These are phyloP conservation scores for Halcyon senegalensis DNA, from an alignment of 2,113 vertebrate species.

Conservation along the genomic window DNA sequence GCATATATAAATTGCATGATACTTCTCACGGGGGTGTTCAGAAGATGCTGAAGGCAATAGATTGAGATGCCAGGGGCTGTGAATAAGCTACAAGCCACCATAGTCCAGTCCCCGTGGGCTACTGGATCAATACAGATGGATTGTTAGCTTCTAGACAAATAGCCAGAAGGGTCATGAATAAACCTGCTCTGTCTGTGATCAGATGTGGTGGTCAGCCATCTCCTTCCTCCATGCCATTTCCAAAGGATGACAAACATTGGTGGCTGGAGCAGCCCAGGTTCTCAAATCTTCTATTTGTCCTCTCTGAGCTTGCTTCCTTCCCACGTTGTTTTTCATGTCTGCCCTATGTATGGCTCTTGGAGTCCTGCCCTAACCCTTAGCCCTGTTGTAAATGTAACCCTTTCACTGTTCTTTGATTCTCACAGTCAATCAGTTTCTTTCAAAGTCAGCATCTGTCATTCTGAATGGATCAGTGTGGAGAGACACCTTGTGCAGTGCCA, in stretches of 20 bases:
- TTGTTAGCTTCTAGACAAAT: not conserved
- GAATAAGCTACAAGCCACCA: not conserved
- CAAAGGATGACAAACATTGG: not conserved
- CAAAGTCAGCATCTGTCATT: not conserved
- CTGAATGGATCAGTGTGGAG: accelerated
- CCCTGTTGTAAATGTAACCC: not conserved
- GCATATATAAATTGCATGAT: not conserved
- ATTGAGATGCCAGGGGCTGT: not conserved
- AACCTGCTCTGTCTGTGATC: not conserved
- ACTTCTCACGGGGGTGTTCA: not conserved
- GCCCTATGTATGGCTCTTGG: not conserved
- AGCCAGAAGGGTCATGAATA: not conserved
- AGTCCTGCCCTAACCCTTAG: not conserved
- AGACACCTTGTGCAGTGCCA: not conserved
- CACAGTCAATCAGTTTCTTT: not conserved
- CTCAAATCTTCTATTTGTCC: not conserved
- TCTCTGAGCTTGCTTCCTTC: not conserved
- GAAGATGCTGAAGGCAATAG: not conserved
- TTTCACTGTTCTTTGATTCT: not conserved
- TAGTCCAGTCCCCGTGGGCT: not conserved
- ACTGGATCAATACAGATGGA: not conserved
- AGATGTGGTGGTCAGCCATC: not conserved
- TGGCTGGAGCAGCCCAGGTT: not conserved
- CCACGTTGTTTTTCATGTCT: not conserved
- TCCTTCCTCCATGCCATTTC: not conserved